Evolutionary conservation across 2,797 vertebrate genomes (phyloP), one percentile per base, ranked within the genome.

Genomic region (Enteromius mattozi): DNA sequence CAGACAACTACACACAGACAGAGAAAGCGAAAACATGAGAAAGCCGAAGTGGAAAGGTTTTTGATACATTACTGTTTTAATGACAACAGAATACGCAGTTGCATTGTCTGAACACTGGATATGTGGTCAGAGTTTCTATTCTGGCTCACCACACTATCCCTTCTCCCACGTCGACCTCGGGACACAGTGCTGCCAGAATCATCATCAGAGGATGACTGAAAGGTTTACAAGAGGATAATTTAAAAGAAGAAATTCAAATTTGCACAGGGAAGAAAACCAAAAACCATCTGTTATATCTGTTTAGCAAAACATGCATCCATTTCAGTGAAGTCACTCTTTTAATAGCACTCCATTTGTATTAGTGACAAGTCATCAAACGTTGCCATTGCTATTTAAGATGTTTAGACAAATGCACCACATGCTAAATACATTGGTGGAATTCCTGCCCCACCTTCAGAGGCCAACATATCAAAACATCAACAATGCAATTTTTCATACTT

Each of bases 101-200:
- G 70, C 4, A 3, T 88, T 66, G 84, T 47, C 24, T 47, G 59
- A 84, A 76, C 72, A 72, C 49, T 68, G 49, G 30, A 78, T 35
- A 40, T 65, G 59, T 0, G 17, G n/a, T n/a, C 21, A 27, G 16
- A 27, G 9, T 63, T 42, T 68, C 37, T 24, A 76, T 66, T 51
- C 49, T 42, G 84, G 92, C 97, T 97, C 97, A 97, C 96, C 96
- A 93, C 93, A 84, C 96, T 97, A 91, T 96, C 95, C 89, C 95
- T 95, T 90, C 93, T 93, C 88, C 95, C 94, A 88, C 86, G 91
- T 87, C 87, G 92, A 37, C 95, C 94, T 91, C 96, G 96, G 88
- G 96, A 97, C 49, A 94, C 91, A 76, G 95, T 93, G 91, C 96
- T 97, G 88, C 92, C 89, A 35, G 92, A 93, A 91, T 96, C 96